Evolutionary conservation across 2,797 vertebrate genomes (phyloP).

Genomic region (Helarctos malayanus): DNA sequence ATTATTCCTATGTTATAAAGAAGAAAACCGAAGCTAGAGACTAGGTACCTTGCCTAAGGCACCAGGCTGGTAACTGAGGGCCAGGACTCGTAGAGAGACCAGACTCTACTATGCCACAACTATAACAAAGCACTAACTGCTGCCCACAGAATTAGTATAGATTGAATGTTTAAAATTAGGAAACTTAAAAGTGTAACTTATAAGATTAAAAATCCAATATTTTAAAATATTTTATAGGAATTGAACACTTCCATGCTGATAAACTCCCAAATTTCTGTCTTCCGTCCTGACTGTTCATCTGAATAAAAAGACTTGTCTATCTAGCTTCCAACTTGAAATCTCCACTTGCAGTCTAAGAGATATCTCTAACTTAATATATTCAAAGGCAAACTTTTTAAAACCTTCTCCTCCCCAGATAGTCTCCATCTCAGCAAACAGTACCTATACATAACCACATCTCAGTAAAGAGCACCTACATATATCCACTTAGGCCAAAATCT

Average conservation of each 20-base stretch:
- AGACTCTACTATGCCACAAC: background rate
- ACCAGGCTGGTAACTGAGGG: background rate
- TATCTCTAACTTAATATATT: slow-evolving; percentile 24
- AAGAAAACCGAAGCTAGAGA: slow-evolving; percentile 14
- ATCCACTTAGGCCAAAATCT: background rate
- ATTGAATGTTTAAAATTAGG: slow-evolving; percentile 26
- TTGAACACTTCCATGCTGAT: background rate
- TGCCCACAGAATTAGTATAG: background rate
- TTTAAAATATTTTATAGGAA: slow-evolving; percentile 26
- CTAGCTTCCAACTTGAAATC: slow-evolving; percentile 18
- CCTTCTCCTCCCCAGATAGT: background rate
- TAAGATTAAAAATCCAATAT: slow-evolving; percentile 16
- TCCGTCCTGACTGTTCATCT: background rate
- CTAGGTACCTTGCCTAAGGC: background rate
- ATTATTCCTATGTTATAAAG: background rate
- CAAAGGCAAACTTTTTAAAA: slow-evolving; percentile 21
- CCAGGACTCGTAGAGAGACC: background rate
- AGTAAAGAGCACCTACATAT: background rate
- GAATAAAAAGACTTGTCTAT: background rate
- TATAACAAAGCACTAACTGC: background rate
- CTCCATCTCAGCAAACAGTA: background rate
- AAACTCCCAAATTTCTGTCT: background rate
- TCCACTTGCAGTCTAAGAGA: background rate
- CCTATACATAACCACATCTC: background rate
- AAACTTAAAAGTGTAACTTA: background rate